A percentile compares a stretch with the other conserved stretches of the same genome.
These are phyloP conservation scores for Paramuricea clavata DNA, from an alignment of 92 coral and sea anemone genomes.

Conservation along the genomic window DNA sequence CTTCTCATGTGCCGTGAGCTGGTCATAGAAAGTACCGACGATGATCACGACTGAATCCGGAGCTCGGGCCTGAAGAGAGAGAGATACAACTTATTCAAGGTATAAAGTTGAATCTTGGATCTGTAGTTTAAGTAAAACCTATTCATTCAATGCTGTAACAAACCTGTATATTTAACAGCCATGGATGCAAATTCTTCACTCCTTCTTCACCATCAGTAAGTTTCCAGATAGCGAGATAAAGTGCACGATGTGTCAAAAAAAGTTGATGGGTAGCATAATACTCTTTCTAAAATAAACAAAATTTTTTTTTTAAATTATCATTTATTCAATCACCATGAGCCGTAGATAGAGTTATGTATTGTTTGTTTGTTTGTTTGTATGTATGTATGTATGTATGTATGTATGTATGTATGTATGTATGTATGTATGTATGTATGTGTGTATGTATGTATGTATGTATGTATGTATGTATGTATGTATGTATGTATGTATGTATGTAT, in stretches of 20 bases:
- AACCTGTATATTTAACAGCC: slow-evolving; percentile 98
- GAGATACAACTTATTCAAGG: neutral
- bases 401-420: no score
- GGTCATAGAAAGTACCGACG: slow-evolving; percentile 95
- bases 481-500: no score
- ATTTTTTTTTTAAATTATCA: neutral
- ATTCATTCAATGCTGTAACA: no score
- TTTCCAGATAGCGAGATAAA: slow-evolving; percentile 98
- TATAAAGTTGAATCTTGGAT: no score
- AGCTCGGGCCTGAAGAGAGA: slow-evolving; percentile 85
- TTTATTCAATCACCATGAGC: no score
- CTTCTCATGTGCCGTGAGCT: slow-evolving; percentile 77
- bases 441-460: no score
- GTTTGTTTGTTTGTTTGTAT: no score
- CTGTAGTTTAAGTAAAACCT: no score
- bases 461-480: no score
- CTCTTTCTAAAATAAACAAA: slow-evolving; percentile 73
- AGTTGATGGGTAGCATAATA: slow-evolving; percentile 98
- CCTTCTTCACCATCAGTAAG: slow-evolving; percentile 96
- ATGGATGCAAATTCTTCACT: slow-evolving; percentile 84
- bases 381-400: no score
- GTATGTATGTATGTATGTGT: no score
- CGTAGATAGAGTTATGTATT: no score
- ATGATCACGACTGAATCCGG: slow-evolving; percentile 93
- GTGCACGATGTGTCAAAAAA: slow-evolving; percentile 93